phyloP scores from a whole-genome alignment of 2,888 invertebrate genomes.

The Clistopyga incitator region DNA sequence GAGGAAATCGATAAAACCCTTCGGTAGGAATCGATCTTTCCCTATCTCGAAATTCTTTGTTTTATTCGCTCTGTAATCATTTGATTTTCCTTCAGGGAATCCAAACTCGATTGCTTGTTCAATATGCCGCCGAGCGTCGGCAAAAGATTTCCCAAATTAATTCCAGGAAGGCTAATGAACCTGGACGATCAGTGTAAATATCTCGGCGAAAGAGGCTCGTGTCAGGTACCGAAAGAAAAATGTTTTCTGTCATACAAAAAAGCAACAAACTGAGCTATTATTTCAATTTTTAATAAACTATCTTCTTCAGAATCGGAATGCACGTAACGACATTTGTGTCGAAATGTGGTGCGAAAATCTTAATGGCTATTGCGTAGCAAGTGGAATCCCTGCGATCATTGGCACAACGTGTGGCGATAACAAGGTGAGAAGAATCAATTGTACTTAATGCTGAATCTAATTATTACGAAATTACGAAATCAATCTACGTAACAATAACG shows the following conservation, averaged over 20 bases:
- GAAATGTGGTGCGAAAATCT: conserved; percentile 20
- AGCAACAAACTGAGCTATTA: too few species aligned
- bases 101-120: conserved; percentile 35
- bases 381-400: background rate
- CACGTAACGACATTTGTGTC: background rate
- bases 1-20: background rate
- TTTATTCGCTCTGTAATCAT: background rate
- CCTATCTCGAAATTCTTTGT: too few species aligned
- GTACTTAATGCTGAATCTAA: background rate
- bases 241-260: background rate
- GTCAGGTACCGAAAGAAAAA: conserved; percentile 8
- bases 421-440: background rate
- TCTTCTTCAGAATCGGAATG: background rate
- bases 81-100: background rate
- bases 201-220: background rate
- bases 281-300: too few species aligned
- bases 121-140: conserved; percentile 4
- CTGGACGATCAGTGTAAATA: conserved; percentile 33
- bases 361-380: background rate
- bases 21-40: conserved; percentile 4
- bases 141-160: conserved; percentile 21
- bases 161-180: conserved; percentile 54
- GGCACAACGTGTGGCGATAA: background rate
- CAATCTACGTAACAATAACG: background rate
- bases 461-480: too few species aligned